Evolutionary conservation across 2,797 vertebrate genomes (phyloP).

Genomic region (Podargus strigoides): DNA sequence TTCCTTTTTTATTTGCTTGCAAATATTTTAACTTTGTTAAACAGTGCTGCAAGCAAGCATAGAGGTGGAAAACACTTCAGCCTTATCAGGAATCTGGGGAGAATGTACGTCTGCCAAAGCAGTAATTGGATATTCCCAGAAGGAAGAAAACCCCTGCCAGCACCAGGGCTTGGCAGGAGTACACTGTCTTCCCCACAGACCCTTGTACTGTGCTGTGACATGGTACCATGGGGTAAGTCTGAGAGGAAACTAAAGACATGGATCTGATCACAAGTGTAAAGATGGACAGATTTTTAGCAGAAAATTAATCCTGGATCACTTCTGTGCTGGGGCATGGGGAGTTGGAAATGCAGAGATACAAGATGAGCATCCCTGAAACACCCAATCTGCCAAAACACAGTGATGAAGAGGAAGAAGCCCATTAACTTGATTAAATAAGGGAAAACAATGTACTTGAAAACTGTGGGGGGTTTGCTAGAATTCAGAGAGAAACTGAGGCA

Average conservation of each 20-base stretch:
- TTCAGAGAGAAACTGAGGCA: not conserved
- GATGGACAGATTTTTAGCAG: not conserved
- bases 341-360: not conserved
- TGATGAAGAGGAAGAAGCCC: accelerated
- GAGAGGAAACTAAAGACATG: not conserved
- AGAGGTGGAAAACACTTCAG: not conserved
- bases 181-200: not conserved
- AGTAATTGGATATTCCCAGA: not conserved
- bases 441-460: not conserved
- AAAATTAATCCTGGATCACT: not conserved
- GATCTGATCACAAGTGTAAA: not conserved
- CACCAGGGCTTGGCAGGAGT: not conserved
- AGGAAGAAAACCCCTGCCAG: not conserved
- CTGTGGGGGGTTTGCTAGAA: not conserved
- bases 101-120: not conserved
- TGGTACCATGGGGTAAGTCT: not conserved
- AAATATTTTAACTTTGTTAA: not conserved
- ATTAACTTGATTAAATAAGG: not conserved
- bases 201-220: not conserved
- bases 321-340: accelerated
- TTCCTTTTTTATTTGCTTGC: not conserved
- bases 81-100: not conserved
- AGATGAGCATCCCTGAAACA: not conserved
- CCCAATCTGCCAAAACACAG: accelerated
- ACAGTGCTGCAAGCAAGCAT: not conserved